These are phyloP conservation scores for Drosophila bocqueti DNA, from an alignment of 1,140 invertebrate genomes.

Conservation along the genomic window DNA sequence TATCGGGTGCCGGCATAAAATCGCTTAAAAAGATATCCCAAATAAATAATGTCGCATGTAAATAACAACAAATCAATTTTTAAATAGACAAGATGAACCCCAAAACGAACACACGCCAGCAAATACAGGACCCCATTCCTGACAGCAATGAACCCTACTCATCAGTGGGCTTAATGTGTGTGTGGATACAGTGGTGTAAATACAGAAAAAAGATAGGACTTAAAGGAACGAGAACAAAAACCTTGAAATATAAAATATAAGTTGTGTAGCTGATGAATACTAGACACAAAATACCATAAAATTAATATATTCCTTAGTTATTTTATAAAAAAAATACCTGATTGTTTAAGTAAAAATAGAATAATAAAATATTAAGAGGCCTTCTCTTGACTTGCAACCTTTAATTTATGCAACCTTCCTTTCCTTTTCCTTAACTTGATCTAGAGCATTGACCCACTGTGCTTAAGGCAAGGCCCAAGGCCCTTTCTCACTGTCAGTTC, in stretches of 20 bases:
- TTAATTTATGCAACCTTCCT: not conserved
- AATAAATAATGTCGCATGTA: constrained; percentile 79
- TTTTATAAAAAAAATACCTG: not conserved
- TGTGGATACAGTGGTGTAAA: constrained; percentile 22
- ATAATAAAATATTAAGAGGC: not conserved
- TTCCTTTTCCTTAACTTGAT: not conserved
- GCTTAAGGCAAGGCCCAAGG: not conserved
- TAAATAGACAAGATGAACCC: constrained; percentile 67
- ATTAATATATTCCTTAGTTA: not conserved
- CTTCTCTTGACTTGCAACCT: not conserved
- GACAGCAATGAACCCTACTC: constrained; percentile 71
- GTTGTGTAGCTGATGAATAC: not conserved
- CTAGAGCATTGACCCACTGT: constrained; percentile 8
- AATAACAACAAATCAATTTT: constrained; percentile 83
- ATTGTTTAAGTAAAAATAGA: too few species aligned
- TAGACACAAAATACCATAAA: not conserved
- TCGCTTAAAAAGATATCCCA: constrained; percentile 52
- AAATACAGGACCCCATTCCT: constrained; percentile 17
- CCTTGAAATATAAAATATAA: not conserved
- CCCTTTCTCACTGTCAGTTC: constrained; percentile 60
- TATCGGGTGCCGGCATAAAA: constrained; percentile 52
- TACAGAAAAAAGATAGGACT: not conserved
- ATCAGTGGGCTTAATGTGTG: constrained; percentile 21
- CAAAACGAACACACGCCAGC: constrained; percentile 10
- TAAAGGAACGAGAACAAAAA: not conserved